Conservation (phyloP, 2,797 vertebrate species). For the Bryconaethiops microstoma region DNA sequence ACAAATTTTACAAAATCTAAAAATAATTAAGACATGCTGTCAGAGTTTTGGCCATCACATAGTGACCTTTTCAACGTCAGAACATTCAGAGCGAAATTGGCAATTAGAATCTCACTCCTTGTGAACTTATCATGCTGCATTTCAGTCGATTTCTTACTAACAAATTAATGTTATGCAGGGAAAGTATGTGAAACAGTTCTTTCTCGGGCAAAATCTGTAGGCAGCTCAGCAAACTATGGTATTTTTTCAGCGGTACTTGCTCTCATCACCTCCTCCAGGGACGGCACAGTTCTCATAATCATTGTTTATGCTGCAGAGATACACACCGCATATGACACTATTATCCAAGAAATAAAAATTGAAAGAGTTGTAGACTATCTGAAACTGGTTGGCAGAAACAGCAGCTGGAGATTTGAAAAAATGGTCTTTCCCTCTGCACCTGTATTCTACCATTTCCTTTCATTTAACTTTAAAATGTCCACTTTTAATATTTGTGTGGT, state of each 20-base stretch:
- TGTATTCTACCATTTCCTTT: neutral
- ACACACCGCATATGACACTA: neutral
- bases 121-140: neutral
- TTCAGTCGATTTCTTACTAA: neutral
- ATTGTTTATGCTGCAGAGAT: conserved; percentile 7
- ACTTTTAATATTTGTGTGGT: too few species aligned
- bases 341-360: neutral
- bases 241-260: neutral
- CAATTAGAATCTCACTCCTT: conserved; percentile 12
- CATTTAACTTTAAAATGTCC: neutral
- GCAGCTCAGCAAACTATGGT: neutral
- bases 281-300: neutral
- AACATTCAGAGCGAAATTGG: neutral
- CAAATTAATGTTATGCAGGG: neutral
- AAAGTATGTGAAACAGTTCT: neutral
- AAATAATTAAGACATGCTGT: neutral
- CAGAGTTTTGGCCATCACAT: neutral
- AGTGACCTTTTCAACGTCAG: conserved; percentile 21
- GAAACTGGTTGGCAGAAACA: neutral
- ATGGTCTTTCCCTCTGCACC: neutral
- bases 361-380: neutral
- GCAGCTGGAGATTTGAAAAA: neutral
- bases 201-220: neutral
- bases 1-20: neutral
- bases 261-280: neutral